Evolutionary conservation across 1,140 invertebrate genomes (phyloP), one percentile per base, ranked within the genome.

Genomic region (Platyscapa corneri): DNA sequence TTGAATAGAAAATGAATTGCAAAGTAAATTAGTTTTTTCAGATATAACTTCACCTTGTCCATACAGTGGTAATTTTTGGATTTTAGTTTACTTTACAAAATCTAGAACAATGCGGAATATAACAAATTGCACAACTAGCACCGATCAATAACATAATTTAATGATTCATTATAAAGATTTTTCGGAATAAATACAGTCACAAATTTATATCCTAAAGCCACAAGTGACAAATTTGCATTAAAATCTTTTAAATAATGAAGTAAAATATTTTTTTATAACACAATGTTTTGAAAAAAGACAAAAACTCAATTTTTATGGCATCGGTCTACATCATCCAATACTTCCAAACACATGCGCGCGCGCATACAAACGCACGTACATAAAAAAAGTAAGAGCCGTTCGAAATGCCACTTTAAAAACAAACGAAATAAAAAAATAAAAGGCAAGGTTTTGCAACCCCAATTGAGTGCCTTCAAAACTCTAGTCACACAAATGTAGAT

Each of bases 381-480:
- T 7, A 74, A 74, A 3, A 27, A 46, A 49, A n/a, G 2, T 49
- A 49, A 46, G 20, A 7, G 8, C 30, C 42, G 18, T 49, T 70
- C 34, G 30, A 81, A 46, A 81, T 65, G 16, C 27, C 34, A 30
- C 2, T 81, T 81, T 0, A 30, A 70, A 81, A 79, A 46, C 10
- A 65, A 81, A 81, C 27, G 39, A 70, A 56, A 65, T 7, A 60
- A 39, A 37, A 7, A 46, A 46, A 46, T 46, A 53, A 18, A 53
- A 53, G 8, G 49, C 49, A 53, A 78, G 12, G 46, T 39, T n/a
- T 34, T n/a, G 10, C 70, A 74, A 46, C 46, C 80, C 67, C 46
- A 82, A 56, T 60, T 34, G 80, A 74, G 34, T 37, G 27, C 32
- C 80, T 82, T 7, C 23, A 56, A 60, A 74, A 56, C 67, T 60